Base-by-base conservation (phyloP, 2,113 vertebrate species). In the Cololabis saira region DNA sequence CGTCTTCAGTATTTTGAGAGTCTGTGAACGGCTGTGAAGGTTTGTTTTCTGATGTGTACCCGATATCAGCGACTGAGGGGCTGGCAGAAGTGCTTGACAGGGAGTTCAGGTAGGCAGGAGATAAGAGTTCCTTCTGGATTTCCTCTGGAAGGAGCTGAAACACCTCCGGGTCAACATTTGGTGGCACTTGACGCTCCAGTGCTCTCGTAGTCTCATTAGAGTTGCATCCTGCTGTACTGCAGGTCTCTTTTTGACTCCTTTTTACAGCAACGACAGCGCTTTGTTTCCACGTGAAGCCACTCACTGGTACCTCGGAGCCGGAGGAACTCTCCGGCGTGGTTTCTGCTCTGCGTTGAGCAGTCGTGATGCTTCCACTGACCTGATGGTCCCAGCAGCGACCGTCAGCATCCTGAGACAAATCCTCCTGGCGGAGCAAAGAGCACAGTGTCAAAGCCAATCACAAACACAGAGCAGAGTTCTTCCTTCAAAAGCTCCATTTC, bases 101-200 rank as follows among this genome's bases (percentile, higher is more conserved):
- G 41, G 27, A 58, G 80, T 90, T 52, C 5, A 58, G 4, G 5
- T 70, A 78, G 61, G 67, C 64, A 45, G 66, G 82, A 50, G 85
- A 86, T n/a, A 94, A 65, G 6, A 96, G 91, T 71, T 96, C 95
- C 60, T 84, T 85, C 82, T 95, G 93, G 84, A 96, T 95, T 33
- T 95, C 92, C 59, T 75, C 83, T 17, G 96, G 95, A 67, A 97
- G 94, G 49, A 93, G 90, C 54, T 67, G 85, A 61, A 96, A 96
- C 18, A 96, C 94, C 12, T 95, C 93, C 0, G 87, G 89, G 73
- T 98, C 95, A 33, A 95, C 66, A 18, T 58, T 74, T 2, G 84
- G 80, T 40, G 94, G 93, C 64, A 93, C 75, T 1, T 22, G 67
- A 30, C 45, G 18, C 8, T 50, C 58, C 19, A 8, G 24, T 12